Evolutionary conservation across 2,113 vertebrate species (phyloP).

Genomic region (Oplegnathus fasciatus): DNA sequence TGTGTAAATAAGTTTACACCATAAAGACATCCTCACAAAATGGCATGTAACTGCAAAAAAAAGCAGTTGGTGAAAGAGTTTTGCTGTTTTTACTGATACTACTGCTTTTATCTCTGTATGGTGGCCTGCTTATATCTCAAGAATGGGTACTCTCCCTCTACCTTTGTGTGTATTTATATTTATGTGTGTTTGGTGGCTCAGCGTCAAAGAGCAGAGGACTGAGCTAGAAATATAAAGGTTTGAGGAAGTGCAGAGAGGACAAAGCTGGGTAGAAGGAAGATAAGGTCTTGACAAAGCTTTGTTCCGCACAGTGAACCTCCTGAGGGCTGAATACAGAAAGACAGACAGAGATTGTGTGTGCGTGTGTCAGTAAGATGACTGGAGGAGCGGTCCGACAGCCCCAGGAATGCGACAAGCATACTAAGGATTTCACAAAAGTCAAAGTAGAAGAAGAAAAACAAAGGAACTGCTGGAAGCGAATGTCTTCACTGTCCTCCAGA

Average conservation of each 20-base stretch:
- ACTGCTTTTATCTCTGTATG: neutral
- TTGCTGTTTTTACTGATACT: neutral
- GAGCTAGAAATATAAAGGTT: conserved; percentile 36
- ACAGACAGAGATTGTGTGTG: conserved; percentile 45
- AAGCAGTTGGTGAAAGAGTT: neutral
- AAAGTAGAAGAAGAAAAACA: conserved; percentile 44
- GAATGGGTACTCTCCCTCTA: neutral
- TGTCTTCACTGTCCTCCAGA: conserved; percentile 62
- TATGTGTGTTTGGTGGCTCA: conserved; percentile 32
- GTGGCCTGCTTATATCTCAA: no score
- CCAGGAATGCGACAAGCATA: conserved; percentile 61
- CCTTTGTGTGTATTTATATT: conserved; percentile 15
- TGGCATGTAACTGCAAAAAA: neutral
- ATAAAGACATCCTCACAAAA: neutral
- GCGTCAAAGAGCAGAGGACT: conserved; percentile 25
- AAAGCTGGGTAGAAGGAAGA: conserved; percentile 44
- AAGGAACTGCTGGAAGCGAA: conserved; percentile 15
- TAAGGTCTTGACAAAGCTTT: conserved; percentile 68
- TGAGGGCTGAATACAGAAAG: conserved; percentile 59
- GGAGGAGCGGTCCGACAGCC: conserved; percentile 37
- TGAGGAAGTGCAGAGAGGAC: conserved; percentile 27
- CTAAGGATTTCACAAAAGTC: conserved; percentile 50
- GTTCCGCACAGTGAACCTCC: conserved; percentile 64
- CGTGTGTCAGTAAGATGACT: conserved; percentile 45
- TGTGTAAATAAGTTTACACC: no score